Evolutionary conservation across 2,888 invertebrate genomes (phyloP).

Genomic region (Dexiosoma caninum): DNA sequence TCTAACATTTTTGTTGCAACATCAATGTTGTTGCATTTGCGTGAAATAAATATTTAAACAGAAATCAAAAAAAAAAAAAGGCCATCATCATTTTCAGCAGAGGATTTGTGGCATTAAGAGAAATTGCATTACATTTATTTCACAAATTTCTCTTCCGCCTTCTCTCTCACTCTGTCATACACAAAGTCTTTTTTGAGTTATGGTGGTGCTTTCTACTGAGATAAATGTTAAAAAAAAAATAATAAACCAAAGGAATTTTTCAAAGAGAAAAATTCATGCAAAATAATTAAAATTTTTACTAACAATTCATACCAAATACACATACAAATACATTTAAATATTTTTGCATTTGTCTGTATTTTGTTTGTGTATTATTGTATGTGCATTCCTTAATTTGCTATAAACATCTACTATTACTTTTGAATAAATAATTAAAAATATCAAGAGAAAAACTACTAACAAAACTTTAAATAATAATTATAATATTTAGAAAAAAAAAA

Average conservation of each 20-base stretch:
- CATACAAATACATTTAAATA: conserved; percentile 68
- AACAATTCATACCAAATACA: conserved; percentile 69
- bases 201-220: conserved; percentile 77
- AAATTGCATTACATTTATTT: conserved; percentile 29
- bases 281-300: conserved; percentile 37
- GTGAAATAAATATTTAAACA: neutral
- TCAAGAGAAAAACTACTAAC: conserved; percentile 20
- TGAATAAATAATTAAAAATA: conserved; percentile 22
- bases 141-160: conserved; percentile 25
- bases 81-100: neutral
- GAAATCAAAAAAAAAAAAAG: neutral
- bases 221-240: conserved; percentile 40
- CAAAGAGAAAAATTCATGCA: conserved; percentile 24
- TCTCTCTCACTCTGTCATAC: conserved; percentile 8
- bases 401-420: neutral
- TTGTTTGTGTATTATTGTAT: conserved; percentile 73
- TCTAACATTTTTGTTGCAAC: neutral
- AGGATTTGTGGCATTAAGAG: neutral
- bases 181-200: conserved; percentile 71
- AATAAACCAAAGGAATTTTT: conserved; percentile 24
- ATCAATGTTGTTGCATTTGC: neutral
- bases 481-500: too few species aligned
- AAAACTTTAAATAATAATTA: conserved; percentile 13
- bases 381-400: conserved; percentile 64
- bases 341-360: conserved; percentile 64